Base-by-base conservation (phyloP, 2,113 vertebrate species). In the Chloropsis cyanopogon region DNA sequence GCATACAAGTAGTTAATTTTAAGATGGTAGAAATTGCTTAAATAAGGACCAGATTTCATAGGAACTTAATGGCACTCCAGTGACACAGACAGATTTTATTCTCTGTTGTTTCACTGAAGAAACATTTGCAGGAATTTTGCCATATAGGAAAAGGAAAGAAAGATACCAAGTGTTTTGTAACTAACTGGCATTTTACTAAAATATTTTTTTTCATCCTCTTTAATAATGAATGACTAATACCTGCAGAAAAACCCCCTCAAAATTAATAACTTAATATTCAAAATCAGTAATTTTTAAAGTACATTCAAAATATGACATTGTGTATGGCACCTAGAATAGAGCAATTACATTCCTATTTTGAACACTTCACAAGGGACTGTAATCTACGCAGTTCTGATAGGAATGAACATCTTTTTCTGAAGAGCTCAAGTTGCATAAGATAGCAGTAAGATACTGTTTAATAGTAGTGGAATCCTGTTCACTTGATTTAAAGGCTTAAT, bases 401-500 rank as follows among this genome's bases (percentile, higher is more conserved):
- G 54, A 90, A 54, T 63, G 16, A 82, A 33, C 18, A 65, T 59
- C 3, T 64, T 80, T 75, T 89, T 57, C 71, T 78, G 71, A 81
- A 70, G 64, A 78, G 33, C 50, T 93, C 26, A 22, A 2, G 2
- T 76, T 79, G 11, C 57, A 11, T 46, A 33, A 80, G 42, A 12
- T 56, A 46, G 10, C 63, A 83, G 13, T 73, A 86, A 94, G 60
- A 42, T 83, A 73, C 0, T 73, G n/a, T 91, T 92, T 86, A 53
- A 26, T 53, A 46, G 50, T 37, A 77, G 64, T 35, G 42, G 25
- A 77, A 92, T 66, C 26, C 15, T 14, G 87, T 84, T 69, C 31
- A 47, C 35, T 81, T 91, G 65, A 79, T 91, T 90, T 87, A 71
- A 94, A 82, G 47, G 39, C 78, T 84, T 94, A 90, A 78, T 93